These are phyloP conservation scores for Epinephelus awoara DNA, from an alignment of 2,797 vertebrate species.

Conservation along the genomic window DNA sequence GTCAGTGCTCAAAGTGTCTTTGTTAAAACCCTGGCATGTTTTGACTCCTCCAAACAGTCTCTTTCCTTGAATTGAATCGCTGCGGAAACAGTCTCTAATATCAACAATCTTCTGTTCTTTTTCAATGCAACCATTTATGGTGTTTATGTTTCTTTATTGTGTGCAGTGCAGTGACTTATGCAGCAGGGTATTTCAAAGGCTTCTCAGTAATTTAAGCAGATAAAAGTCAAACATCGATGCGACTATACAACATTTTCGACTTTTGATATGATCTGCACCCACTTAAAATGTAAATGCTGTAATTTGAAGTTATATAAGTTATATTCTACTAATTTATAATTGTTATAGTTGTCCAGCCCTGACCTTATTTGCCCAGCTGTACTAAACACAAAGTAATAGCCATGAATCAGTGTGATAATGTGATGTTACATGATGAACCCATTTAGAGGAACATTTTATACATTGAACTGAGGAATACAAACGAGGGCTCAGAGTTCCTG, in stretches of 20 bases:
- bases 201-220: neutral
- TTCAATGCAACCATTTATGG: slow-evolving; percentile 4
- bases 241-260: neutral
- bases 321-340: neutral
- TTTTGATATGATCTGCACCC: neutral
- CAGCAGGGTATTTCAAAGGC: neutral
- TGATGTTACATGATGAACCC: neutral
- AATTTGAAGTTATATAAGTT: neutral
- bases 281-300: neutral
- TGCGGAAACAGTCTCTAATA: slow-evolving; percentile 35
- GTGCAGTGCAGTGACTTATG: neutral
- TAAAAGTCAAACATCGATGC: neutral
- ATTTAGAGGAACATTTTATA: neutral
- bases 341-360: neutral
- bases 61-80: slow-evolving; percentile 68
- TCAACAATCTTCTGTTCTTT: slow-evolving; percentile 45
- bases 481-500: slow-evolving; percentile 21
- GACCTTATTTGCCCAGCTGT: neutral
- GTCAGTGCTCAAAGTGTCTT: slow-evolving; percentile 8
- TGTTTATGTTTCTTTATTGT: slow-evolving; percentile 9
- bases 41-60: slow-evolving; percentile 40
- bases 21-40: slow-evolving; percentile 33
- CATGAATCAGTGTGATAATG: neutral
- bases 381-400: neutral
- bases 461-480: neutral